Percentiles rank a stretch among this genome's conserved stretches.
Conservation (phyloP, 1,140 invertebrate species). For the Drosophila ercepeae region DNA sequence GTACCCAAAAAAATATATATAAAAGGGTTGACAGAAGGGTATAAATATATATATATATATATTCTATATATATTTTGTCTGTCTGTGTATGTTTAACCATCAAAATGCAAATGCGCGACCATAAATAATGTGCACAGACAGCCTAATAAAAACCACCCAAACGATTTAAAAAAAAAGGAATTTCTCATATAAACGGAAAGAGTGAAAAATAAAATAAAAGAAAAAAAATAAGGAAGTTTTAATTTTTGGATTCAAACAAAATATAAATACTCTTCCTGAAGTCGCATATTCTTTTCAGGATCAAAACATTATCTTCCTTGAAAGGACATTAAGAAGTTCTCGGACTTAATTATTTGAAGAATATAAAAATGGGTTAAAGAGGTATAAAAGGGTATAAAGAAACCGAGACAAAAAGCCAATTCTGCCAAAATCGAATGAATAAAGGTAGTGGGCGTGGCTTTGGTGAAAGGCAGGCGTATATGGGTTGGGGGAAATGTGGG, state of each 20-base stretch:
- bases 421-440: slow-evolving; percentile 13
- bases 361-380: too few relatives aligned
- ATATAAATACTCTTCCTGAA: not conserved
- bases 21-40: slow-evolving; percentile 59
- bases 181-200: slow-evolving; percentile 12
- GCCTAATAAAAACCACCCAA: slow-evolving; percentile 79
- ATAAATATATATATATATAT: slow-evolving; percentile 3
- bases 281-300: too few relatives aligned
- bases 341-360: too few relatives aligned
- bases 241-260: not conserved
- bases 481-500: not conserved
- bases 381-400: not conserved
- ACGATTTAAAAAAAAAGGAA: slow-evolving; percentile 57
- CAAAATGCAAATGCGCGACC: slow-evolving; percentile 80
- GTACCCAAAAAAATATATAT: slow-evolving; percentile 3
- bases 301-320: too few relatives aligned
- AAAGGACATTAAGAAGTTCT: too few relatives aligned
- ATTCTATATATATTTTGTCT: not conserved
- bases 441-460: slow-evolving; percentile 46
- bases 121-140: slow-evolving; percentile 71
- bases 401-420: slow-evolving; percentile 7
- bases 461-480: not conserved
- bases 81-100: slow-evolving; percentile 55
- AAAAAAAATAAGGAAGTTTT: not conserved
- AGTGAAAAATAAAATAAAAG: not conserved